A percentile compares a stretch with the other conserved stretches of the same genome.
Evolutionary conservation across 2,797 vertebrate genomes (phyloP).

Genomic region (Liasis olivaceus): DNA sequence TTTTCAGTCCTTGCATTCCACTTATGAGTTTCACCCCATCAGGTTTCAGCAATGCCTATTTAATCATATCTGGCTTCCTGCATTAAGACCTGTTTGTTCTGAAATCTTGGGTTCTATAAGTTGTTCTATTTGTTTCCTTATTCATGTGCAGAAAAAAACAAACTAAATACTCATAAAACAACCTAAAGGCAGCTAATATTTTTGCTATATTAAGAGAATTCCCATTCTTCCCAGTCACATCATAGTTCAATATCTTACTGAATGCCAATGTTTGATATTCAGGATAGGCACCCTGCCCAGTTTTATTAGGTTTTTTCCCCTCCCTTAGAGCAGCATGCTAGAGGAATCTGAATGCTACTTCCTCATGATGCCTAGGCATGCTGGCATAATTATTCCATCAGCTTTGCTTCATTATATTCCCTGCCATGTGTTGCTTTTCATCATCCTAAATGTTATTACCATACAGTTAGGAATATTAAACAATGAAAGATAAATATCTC

Average conservation of each 20-base stretch:
- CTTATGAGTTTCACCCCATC: neutral
- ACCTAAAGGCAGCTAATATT: neutral
- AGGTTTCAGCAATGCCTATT: neutral
- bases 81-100: neutral
- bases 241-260: neutral
- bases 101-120: neutral
- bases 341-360: neutral
- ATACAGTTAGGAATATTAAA: slow-evolving; percentile 8
- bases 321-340: neutral
- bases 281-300: neutral
- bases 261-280: neutral
- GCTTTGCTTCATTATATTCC: slow-evolving; percentile 6
- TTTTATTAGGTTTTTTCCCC: neutral
- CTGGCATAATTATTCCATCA: neutral
- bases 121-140: neutral
- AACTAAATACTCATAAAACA: neutral
- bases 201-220: neutral
- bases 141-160: neutral
- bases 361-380: neutral
- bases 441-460: slow-evolving; percentile 4
- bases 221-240: neutral
- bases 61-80: neutral
- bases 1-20: neutral
- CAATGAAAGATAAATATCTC: neutral
- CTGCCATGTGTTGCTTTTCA: slow-evolving; percentile 10